Evolutionary conservation across 2,113 vertebrate genomes (phyloP), one percentile per base, ranked within the genome.

Genomic region (Bagarius yarrelli): DNA sequence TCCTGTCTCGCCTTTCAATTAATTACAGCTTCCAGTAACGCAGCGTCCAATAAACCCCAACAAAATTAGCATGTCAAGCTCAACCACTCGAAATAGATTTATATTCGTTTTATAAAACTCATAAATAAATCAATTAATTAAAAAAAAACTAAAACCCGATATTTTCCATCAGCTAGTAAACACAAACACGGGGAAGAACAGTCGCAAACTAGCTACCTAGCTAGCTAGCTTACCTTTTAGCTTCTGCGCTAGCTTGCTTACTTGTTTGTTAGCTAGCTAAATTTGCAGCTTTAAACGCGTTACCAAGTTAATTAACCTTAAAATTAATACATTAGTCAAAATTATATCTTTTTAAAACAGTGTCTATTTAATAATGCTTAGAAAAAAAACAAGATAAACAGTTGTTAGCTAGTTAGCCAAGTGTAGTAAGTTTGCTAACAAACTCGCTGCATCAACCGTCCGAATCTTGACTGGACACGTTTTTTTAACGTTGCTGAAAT

Each of bases 331-430:
- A 47, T 47, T 8, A 47, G 5, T 47, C 11, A 47, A 47, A 47
- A 47, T n/a, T n/a, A n/a, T 47, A 47, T 47, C n/a, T 47, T 47
- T 70, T 1, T 30, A 47, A 1, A 4, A 6, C 1, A 13, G 64
- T 66, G 3, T 5, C 21, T 5, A 16, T 69, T 47, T 47, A 30
- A 52, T 11, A 27, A 50, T 50, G 13, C 40, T 4, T 40, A 8
- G 19, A 30, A 25, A 70, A 70, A 36, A 50, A 50, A 15, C 16
- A 8, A 30, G 16, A 47, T 15, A 71, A 52, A 15, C 32, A 11
- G 63, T 25, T 25, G 69, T 52, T 73, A 73, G 70, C 70, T 72
- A 23, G 50, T 23, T 72, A 55, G 50, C 69, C 3, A 30, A 52
- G 47, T 19, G 8, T 8, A 12, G 25, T 25, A 53, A 53, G 67